Percentiles rank a stretch among this genome's conserved stretches.
phyloP scores from a whole-genome alignment of 35 echinoderm and acorn worm genomes.

The Apostichopus californicus region DNA sequence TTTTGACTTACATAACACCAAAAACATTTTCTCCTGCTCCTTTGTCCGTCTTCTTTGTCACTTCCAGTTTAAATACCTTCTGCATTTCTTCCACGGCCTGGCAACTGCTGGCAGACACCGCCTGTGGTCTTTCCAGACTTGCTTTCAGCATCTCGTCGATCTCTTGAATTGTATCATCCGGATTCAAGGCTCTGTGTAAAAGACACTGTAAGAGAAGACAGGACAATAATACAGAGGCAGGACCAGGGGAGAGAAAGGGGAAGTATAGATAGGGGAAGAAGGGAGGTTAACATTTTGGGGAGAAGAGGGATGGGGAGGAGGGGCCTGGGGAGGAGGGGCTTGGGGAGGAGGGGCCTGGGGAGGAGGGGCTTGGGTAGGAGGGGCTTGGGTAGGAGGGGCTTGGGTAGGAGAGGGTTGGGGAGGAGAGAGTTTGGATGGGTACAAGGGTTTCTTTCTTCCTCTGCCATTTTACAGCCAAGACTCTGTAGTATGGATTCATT shows the following conservation, averaged over 20 bases:
- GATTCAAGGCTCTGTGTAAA: conserved; percentile 83
- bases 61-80: conserved; percentile 85
- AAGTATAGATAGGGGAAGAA: too few species aligned
- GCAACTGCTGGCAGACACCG: conserved; percentile 59
- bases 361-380: too few species aligned
- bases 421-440: too few species aligned
- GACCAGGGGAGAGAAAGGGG: neutral
- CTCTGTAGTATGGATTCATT: too few species aligned
- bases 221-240: neutral
- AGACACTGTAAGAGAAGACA: conserved; percentile 72
- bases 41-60: conserved; percentile 66
- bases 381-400: too few species aligned
- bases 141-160: conserved; percentile 43
- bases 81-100: conserved; percentile 69
- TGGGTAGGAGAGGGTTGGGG: too few species aligned
- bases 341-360: too few species aligned
- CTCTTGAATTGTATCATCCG: conserved; percentile 58
- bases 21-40: conserved; percentile 45
- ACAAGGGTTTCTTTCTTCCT: too few species aligned
- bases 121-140: conserved; percentile 66
- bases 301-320: too few species aligned
- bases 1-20: conserved; percentile 23
- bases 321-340: too few species aligned
- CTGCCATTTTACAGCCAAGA: too few species aligned
- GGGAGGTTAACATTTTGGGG: too few species aligned